These are phyloP conservation scores for Microcebus griseorufus DNA, from an alignment of 2,113 vertebrate species.

Conservation along the genomic window DNA sequence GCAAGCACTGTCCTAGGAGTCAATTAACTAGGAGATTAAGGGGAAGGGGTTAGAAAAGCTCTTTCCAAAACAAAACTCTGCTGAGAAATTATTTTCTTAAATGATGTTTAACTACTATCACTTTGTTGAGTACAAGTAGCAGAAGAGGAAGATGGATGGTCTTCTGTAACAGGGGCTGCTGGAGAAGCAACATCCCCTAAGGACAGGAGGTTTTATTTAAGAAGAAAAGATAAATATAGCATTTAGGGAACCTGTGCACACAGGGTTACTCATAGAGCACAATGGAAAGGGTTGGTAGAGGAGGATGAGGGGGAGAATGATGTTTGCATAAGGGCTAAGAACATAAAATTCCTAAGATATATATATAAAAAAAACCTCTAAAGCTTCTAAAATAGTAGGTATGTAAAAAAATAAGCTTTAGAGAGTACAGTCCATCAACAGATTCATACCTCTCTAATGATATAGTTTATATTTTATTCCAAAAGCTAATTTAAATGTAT, in stretches of 20 bases:
- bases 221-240: neutral
- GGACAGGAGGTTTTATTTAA: neutral
- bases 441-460: neutral
- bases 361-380: neutral
- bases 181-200: neutral
- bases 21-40: neutral
- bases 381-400: neutral
- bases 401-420: neutral
- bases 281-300: neutral
- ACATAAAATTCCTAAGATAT: neutral
- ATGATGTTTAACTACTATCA: accelerated
- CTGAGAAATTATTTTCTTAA: neutral
- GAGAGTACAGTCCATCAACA: neutral
- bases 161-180: neutral
- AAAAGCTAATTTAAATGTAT: neutral
- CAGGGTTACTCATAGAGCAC: neutral
- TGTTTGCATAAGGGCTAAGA: neutral
- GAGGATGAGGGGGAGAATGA: neutral
- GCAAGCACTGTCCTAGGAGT: neutral
- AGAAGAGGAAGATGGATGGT: too few species aligned
- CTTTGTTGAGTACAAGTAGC: neutral
- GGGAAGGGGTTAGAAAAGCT: neutral
- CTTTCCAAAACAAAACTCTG: neutral
- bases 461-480: neutral
- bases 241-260: neutral